Conservation (phyloP, 1,140 invertebrate genomes). For the Drosophila tsacasi region DNA sequence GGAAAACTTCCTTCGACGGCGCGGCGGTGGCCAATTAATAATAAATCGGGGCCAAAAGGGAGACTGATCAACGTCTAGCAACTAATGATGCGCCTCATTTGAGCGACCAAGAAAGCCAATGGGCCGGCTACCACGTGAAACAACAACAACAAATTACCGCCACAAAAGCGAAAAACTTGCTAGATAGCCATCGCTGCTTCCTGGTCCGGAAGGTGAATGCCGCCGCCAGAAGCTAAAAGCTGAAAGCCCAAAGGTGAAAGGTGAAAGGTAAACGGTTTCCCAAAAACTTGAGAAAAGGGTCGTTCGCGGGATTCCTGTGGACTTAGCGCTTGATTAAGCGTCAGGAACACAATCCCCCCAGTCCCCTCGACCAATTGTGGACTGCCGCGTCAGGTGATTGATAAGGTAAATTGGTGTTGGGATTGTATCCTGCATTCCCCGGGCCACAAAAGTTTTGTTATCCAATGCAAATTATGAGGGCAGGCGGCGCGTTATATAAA, state of each 20-base stretch:
- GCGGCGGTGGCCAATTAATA: slow-evolving; percentile 69
- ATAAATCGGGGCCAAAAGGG: slow-evolving; percentile 59
- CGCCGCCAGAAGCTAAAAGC: slow-evolving; percentile 49
- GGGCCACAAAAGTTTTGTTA: slow-evolving; percentile 32
- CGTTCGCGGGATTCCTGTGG: slow-evolving; percentile 37
- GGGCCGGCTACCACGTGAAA: slow-evolving; percentile 60
- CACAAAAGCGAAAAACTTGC: slow-evolving; percentile 63
- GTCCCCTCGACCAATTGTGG: slow-evolving; percentile 7
- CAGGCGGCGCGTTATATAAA: slow-evolving; percentile 15
- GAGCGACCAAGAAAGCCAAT: slow-evolving; percentile 25
- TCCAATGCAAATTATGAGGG: slow-evolving; percentile 40
- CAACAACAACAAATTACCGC: slow-evolving; percentile 81
- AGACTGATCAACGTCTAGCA: slow-evolving; percentile 50
- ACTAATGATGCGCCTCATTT: slow-evolving; percentile 79
- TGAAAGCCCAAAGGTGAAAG: slow-evolving; percentile 64
- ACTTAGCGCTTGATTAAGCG: slow-evolving; percentile 76
- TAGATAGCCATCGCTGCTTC: slow-evolving; percentile 36
- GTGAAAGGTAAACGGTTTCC: slow-evolving; percentile 55
- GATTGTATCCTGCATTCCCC: slow-evolving; percentile 27
- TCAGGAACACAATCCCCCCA: slow-evolving; percentile 29
- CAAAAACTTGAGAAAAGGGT: slow-evolving; percentile 58
- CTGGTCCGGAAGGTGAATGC: slow-evolving; percentile 41
- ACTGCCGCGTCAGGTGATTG: slow-evolving; percentile 53
- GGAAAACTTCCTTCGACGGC: slow-evolving; percentile 37
- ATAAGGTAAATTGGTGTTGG: slow-evolving; percentile 66